Evolutionary conservation across 2,113 vertebrate species (phyloP).

Genomic region (Pavo muticus): DNA sequence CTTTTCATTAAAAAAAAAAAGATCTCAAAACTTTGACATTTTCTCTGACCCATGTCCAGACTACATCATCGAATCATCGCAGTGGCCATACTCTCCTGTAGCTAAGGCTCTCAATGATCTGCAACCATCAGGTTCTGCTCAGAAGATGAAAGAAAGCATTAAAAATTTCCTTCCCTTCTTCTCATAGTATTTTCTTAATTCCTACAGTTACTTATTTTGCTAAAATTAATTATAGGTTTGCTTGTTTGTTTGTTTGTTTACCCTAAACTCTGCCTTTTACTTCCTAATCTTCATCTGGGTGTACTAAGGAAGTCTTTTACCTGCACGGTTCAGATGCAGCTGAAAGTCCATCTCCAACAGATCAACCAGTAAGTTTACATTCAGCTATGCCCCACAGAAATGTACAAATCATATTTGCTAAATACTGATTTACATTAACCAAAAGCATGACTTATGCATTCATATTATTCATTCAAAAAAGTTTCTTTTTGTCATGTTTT

Average conservation of each 20-base stretch:
- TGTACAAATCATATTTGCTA: neutral
- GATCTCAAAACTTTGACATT: neutral
- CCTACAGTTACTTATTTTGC: neutral
- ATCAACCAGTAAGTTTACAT: neutral
- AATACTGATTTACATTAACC: slow-evolving; percentile 43
- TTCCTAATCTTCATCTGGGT: neutral
- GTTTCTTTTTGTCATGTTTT: neutral
- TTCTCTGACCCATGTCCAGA: neutral
- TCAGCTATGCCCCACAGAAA: neutral
- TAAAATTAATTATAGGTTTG: neutral
- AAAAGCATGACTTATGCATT: slow-evolving; percentile 19
- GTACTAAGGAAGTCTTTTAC: neutral
- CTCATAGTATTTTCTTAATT: neutral
- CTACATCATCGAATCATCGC: neutral
- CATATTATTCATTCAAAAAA: neutral
- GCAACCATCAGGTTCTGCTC: neutral
- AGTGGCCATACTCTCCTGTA: neutral
- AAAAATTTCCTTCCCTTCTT: neutral
- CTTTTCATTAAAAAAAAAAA: neutral
- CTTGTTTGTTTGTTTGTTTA: neutral
- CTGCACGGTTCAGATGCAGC: neutral
- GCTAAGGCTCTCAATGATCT: neutral
- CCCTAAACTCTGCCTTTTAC: neutral
- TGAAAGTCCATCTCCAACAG: neutral
- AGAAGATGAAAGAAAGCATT: neutral